Percentiles rank a stretch among this genome's conserved stretches.
Conservation (phyloP, 2,113 vertebrate species). For the Misgurnus mizolepis region DNA sequence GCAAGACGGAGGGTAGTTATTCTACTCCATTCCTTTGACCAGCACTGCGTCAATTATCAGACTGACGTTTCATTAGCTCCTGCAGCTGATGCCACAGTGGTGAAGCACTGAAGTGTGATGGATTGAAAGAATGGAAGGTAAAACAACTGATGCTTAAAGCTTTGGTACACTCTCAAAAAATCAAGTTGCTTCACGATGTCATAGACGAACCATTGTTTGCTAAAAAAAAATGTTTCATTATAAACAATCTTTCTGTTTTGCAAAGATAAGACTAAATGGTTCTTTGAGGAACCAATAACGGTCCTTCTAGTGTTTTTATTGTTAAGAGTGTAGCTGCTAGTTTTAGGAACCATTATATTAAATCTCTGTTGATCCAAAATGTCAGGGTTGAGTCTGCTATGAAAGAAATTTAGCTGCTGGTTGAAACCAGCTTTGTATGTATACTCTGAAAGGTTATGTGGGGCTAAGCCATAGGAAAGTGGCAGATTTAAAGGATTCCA, state of each 20-base stretch:
- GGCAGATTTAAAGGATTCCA: conserved; percentile 47
- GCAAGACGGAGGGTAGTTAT: conserved; percentile 23
- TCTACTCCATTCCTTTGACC: conserved; percentile 35
- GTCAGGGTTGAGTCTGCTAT: conserved; percentile 8
- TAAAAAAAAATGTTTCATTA: no score
- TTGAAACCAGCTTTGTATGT: background rate
- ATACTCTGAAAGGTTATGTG: conserved; percentile 35
- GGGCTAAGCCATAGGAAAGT: conserved; percentile 46
- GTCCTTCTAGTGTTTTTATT: no score
- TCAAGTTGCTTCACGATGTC: background rate
- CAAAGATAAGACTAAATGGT: no score
- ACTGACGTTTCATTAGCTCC: conserved; percentile 51
- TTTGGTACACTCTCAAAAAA: no score
- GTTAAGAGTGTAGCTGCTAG: background rate
- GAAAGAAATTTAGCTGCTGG: conserved; percentile 15
- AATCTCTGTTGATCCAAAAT: conserved; percentile 15
- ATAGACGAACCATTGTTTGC: no score
- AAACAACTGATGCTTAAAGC: background rate
- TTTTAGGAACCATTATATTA: conserved; percentile 2
- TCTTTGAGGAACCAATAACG: no score
- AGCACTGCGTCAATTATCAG: conserved; percentile 41
- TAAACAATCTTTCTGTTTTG: no score
- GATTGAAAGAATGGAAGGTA: background rate
- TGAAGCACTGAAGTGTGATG: conserved; percentile 28
- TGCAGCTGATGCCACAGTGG: conserved; percentile 44